phyloP scores from a whole-genome alignment of 2,888 invertebrate species.

The Ophraella communa region DNA sequence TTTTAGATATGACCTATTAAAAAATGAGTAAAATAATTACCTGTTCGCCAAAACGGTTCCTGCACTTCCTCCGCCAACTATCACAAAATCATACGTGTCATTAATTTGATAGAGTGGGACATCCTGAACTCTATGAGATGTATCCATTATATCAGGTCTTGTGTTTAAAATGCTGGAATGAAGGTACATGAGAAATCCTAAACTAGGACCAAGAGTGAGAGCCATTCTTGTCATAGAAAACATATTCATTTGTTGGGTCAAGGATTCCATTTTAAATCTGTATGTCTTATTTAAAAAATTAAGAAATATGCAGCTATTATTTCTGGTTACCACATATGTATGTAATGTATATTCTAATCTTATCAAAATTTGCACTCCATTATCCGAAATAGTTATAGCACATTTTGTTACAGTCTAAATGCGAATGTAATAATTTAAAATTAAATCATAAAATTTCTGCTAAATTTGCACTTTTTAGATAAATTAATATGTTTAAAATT shows the following conservation, averaged over 20 bases:
- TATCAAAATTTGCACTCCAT: no score
- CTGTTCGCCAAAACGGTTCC: constrained; percentile 75
- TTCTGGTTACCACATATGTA: no score
- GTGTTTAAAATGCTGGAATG: constrained; percentile 69
- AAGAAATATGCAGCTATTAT: no score
- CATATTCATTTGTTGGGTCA: constrained; percentile 52
- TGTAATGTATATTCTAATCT: no score
- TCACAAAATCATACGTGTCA: constrained; percentile 77
- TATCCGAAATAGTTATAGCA: no score
- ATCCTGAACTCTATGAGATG: constrained; percentile 66
- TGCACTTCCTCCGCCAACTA: constrained; percentile 83
- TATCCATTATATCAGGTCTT: constrained; percentile 76
- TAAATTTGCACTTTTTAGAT: no score
- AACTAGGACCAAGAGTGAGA: constrained; percentile 69
- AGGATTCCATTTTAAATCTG: constrained; percentile 30
- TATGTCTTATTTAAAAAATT: no score
- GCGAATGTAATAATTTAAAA: no score
- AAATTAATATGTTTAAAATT: no score
- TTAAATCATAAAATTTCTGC: no score
- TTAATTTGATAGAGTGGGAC: constrained; percentile 63
- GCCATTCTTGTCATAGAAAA: constrained; percentile 71
- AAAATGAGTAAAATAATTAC: constrained; percentile 16
- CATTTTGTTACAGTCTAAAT: no score
- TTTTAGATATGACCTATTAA: no score
- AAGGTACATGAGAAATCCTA: constrained; percentile 69